Evolutionary conservation across 2,888 invertebrate species (phyloP), one percentile per base, ranked within the genome.

Genomic region (Leucania comma): DNA sequence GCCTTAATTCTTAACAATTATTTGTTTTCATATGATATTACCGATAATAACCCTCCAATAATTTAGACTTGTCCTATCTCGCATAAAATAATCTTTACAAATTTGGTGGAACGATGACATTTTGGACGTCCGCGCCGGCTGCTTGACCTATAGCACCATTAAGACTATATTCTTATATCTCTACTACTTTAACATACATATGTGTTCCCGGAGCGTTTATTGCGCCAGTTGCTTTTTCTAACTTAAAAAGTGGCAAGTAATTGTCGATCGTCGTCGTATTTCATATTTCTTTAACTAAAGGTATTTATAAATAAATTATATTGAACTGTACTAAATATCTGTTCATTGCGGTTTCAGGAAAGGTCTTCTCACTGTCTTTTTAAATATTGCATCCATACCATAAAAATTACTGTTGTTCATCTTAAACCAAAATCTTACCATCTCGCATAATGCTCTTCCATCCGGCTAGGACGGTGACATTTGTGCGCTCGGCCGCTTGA

Each of bases 401-500:
- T 29, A 29, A 42, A 42, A 14, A 42, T 17, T 14, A 8, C 9
- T 48, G n/a, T n/a, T n/a, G 8, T 48, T 3, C 8, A 20, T 46
- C 20, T 5, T 46, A 48, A n/a, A 24, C 29, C 5, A 67, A 51
- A 75, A 60, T 71, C 6, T 17, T 46, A 24, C 9, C 32, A 72
- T 79, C 48, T 65, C 24, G 46, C 38, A 78, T 82, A 72, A 75
- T 14, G 17, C 61, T 58, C 14, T 79, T 67, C 74, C 69, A 81
- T 82, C 67, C 68, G 72, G 72, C 59, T 75, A 53, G 64, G 61
- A 72, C 65, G 75, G 71, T 84, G 84, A 82, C 84, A 84, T 84
- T 84, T 79, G 66, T 85, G 82, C 78, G 85, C 83, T 65, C 81
- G 88, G 83, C 90, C 89, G 87, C 82, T 90, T 90, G 92, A 91